phyloP scores from a whole-genome alignment of 2,888 invertebrate genomes.

The Sarcophaga carnaria region DNA sequence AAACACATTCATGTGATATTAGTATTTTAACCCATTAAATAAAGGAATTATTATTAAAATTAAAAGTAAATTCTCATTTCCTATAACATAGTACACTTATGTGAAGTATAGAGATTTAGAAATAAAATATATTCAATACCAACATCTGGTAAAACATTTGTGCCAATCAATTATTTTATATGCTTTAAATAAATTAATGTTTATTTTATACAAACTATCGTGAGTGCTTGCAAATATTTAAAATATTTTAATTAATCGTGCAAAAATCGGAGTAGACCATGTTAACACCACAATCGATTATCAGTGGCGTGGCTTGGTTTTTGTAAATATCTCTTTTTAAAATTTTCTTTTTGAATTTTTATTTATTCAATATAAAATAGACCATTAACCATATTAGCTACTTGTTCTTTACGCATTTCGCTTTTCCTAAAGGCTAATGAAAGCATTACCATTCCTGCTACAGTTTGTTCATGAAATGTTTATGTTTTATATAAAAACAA shows the following conservation, averaged over 20 bases:
- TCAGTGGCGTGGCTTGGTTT: too few species aligned
- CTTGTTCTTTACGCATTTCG: too few species aligned
- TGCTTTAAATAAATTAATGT: not conserved
- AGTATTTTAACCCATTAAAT: not conserved
- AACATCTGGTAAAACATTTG: not conserved
- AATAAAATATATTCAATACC: not conserved
- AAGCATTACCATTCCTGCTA: too few species aligned
- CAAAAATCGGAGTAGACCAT: not conserved
- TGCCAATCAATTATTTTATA: slow-evolving; percentile 2
- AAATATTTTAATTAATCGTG: slow-evolving; percentile 10
- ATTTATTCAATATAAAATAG: too few species aligned
- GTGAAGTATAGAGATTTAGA: not conserved
- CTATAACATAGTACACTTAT: too few species aligned
- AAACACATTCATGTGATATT: slow-evolving; percentile 30
- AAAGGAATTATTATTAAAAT: not conserved
- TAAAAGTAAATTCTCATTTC: too few species aligned
- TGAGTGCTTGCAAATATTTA: slow-evolving; percentile 12
- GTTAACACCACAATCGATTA: not conserved
- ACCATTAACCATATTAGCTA: too few species aligned
- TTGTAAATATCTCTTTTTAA: too few species aligned
- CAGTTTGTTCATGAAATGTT: too few species aligned
- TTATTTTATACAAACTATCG: not conserved
- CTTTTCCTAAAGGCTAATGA: too few species aligned
- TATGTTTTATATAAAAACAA: too few species aligned
- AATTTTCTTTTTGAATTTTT: too few species aligned